Base-by-base conservation (phyloP, 2,888 invertebrate genomes). In the Cybosia mesomella region DNA sequence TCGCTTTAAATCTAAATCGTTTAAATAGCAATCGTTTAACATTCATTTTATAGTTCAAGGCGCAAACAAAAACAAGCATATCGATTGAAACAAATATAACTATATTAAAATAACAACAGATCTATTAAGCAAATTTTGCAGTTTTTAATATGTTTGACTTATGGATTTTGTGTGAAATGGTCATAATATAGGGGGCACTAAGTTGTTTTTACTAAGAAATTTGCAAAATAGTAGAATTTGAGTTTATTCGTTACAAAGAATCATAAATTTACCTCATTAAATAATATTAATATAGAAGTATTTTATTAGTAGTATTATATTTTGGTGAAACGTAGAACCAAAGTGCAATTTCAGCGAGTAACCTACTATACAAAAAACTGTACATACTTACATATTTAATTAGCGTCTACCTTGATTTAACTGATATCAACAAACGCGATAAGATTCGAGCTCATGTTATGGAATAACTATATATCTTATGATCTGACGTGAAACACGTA, bases 1-100 rank as follows among this genome's bases (percentile, higher is more conserved):
- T 64, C 32, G 34, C 39, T 74, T 76, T 65, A 66, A 73, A 80
- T 75, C 68, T 76, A 73, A 76, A 74, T 75, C 32, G 64, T 75
- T 69, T 76, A 73, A 76, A 74, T 75, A 36, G 64, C 58, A 58
- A 39, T n/a, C 61, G 43, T 72, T 78, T 66, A 60, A 66, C 67
- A 66, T 21, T 53, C 58, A 66, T 36, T 53, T 58, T 15, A 53
- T 49, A 49, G 49, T 49, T 49, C 49, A 49, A 49, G 49, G 49
- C 18, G 4, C 13, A 4, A 15, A 5, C 9, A 49, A 49, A 49
- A 18, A 18, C 13, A 28, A 43, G 15, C 36, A 5, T n/a, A 49
- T 49, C n/a, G 49, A 49, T 49, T 49, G 49, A 49, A 49, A 49
- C n/a, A n/a, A n/a, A 49, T 49, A 49, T 49, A 49, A n/a, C n/a